phyloP scores from a whole-genome alignment of 1,140 invertebrate species.

The Theocolax elegans region DNA sequence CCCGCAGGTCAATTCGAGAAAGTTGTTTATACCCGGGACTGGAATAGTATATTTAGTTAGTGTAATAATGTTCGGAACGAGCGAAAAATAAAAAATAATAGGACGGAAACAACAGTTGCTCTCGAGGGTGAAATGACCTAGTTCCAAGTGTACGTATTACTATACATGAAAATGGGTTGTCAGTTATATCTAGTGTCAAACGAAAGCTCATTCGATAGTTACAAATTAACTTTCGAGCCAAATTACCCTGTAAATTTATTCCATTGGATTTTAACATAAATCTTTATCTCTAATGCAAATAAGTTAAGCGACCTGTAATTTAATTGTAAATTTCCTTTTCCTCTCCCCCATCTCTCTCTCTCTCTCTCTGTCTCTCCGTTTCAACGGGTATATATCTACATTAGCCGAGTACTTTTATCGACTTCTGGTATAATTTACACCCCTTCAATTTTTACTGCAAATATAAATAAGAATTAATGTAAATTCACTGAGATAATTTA shows the following conservation, averaged over 20 bases:
- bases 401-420: not conserved
- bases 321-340: slow-evolving; percentile 19
- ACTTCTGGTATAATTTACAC: too few species aligned
- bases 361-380: not conserved
- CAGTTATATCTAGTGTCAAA: not conserved
- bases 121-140: not conserved
- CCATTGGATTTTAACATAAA: not conserved
- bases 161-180: not conserved
- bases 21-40: too few species aligned
- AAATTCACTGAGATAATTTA: too few species aligned
- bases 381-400: too few species aligned
- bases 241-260: slow-evolving; percentile 26
- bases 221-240: slow-evolving; percentile 21
- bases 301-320: not conserved
- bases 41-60: too few species aligned
- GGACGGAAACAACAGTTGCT: too few species aligned
- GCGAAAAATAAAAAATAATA: too few species aligned
- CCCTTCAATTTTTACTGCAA: too few species aligned
- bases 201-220: slow-evolving; percentile 4
- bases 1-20: too few species aligned
- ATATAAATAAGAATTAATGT: too few species aligned
- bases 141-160: not conserved
- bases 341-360: not conserved
- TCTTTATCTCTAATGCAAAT: not conserved
- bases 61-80: too few species aligned